Evolutionary conservation across 2,797 vertebrate species (phyloP), one percentile per base, ranked within the genome.

Genomic region (Clarias laeviceps): DNA sequence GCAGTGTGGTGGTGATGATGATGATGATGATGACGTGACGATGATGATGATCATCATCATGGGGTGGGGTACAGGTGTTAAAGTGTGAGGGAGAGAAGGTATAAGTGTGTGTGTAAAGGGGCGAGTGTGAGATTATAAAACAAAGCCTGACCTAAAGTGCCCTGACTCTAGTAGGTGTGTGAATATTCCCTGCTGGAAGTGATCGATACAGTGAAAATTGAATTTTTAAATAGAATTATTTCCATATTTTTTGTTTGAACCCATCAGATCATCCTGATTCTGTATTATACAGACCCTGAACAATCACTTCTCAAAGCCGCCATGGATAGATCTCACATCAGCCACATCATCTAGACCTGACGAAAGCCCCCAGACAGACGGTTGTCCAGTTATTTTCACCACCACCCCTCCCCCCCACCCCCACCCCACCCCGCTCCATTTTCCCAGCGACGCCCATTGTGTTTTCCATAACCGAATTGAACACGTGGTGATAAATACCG

Each of bases 41-140:
- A 32, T 29, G 73, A 56, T 8, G 72, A 45, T 29, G 69, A 27
- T 61, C 57, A 27, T 57, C 37, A 24, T 72, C 29, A 37, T 50
- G 61, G 82, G 34, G 29, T 59, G n/a, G 77, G 66, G 68, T 45
- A 72, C 29, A 61, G 62, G 62, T 64, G 68, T 73, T 57, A 45
- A 17, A 77, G 5, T n/a, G 2, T 50, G n/a, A 50, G 70, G 82
- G 59, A 59, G 50, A 80, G 85, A 82, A 77, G 82, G 88, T 32
- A 81, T 85, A 86, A 88, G 82, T 84, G 81, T 88, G 86, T 89
- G 85, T 83, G 89, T 91, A 94, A 94, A 92, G 94, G 94, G 94
- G 93, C 94, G 93, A 95, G 89, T 87, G 89, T 90, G 70, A 92
- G 93, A 94, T 95, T 94, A 94, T 93, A 92, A 93, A 95, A 94